Percentiles rank a stretch among this genome's conserved stretches.
Evolutionary conservation across 2,888 invertebrate species (phyloP).

Genomic region (Tolmerus cingulatus): DNA sequence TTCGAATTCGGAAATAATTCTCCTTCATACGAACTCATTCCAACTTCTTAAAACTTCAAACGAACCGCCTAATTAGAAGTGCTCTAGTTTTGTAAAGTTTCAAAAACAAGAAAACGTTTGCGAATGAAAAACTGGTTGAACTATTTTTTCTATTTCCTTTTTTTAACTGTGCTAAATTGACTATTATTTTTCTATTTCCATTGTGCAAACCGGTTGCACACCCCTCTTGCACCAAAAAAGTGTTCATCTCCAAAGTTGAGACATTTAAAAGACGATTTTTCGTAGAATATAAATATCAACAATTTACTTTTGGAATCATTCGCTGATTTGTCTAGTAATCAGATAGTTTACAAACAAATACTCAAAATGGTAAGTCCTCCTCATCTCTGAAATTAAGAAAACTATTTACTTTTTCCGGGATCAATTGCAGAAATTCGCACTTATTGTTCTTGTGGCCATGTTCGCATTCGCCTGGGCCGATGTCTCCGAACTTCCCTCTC

Average conservation of each 20-base stretch:
- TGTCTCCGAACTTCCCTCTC: constrained; percentile 11
- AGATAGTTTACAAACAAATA: not conserved
- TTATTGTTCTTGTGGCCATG: constrained; percentile 5
- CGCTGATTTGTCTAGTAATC: not conserved
- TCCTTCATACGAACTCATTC: not conserved
- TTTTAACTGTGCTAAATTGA: not conserved
- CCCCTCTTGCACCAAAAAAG: not conserved
- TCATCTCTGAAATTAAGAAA: not conserved
- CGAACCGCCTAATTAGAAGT: not conserved
- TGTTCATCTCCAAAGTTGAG: not conserved
- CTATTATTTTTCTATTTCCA: not conserved
- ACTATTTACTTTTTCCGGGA: not conserved
- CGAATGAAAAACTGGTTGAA: not conserved
- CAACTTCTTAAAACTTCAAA: not conserved
- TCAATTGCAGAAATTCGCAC: constrained; percentile 5
- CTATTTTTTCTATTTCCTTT: not conserved
- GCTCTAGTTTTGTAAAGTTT: not conserved
- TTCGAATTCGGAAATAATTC: not conserved
- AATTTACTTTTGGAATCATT: constrained; percentile 5
- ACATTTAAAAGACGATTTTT: not conserved
- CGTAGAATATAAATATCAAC: constrained; percentile 12
- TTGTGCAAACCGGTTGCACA: constrained; percentile 8
- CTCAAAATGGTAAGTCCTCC: constrained; percentile 2
- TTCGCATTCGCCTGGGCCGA: constrained; percentile 4
- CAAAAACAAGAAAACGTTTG: not conserved